Conservation (phyloP, 2,113 vertebrate species). For the Actinemys pallida region DNA sequence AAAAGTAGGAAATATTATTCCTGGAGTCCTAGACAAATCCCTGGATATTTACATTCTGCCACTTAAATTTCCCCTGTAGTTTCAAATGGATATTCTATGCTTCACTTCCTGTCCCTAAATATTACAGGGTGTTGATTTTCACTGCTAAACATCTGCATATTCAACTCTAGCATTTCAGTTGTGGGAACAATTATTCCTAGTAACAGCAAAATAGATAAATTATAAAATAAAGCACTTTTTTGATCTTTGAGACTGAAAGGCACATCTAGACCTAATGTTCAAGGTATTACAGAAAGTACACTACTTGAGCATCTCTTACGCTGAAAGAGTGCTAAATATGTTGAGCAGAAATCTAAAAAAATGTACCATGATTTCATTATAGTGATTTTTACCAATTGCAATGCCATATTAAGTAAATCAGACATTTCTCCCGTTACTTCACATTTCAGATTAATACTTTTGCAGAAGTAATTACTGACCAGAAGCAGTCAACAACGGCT, state of each 20-base stretch:
- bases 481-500: slow-evolving; percentile 45
- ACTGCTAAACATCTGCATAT: neutral
- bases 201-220: rapidly evolving
- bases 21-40: neutral
- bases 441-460: neutral
- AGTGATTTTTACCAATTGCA: neutral
- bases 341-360: neutral
- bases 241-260: neutral
- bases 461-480: slow-evolving; percentile 28
- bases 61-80: rapidly evolving
- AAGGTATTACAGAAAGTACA: neutral
- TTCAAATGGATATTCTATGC: rapidly evolving
- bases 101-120: neutral
- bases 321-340: neutral
- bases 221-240: neutral
- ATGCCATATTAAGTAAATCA: slow-evolving; percentile 21
- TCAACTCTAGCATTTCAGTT: neutral
- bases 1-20: neutral
- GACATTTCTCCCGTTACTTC: neutral
- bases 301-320: neutral
- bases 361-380: rapidly evolving
- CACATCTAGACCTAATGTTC: neutral
- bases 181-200: neutral
- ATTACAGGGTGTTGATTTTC: neutral
- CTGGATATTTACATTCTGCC: neutral